Evolutionary conservation across 2,797 vertebrate genomes (phyloP), one percentile per base, ranked within the genome.

Genomic region (Ceryle rudis): DNA sequence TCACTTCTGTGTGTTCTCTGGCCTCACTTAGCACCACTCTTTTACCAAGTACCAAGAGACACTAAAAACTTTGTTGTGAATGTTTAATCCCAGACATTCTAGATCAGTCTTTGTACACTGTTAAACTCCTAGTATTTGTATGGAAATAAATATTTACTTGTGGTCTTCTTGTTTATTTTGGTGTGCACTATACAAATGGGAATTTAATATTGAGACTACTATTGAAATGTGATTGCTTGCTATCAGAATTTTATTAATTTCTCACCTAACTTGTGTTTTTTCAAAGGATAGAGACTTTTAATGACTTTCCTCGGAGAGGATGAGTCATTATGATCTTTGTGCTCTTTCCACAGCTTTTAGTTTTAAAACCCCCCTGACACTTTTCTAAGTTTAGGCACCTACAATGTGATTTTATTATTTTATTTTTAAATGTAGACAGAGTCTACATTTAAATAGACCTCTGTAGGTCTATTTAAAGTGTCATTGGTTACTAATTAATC

Each of bases 301-400:
- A 67, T 67, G 49, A 49, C 75, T 90, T 86, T 90, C 65, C 44
- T 61, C 35, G 67, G 70, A 88, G 82, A 90, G 37, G 47, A 81
- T 78, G 82, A 95, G 22, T 95, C 69, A 93, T 94, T 90, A 28
- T 44, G 64, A 20, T 86, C 37, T 80, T 87, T 57, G 28, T 64
- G 60, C 31, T 86, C 81, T 91, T 95, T 91, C 47, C 80, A 78
- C 41, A 78, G 28, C 17, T 26, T 91, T 77, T 95, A 0, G 0
- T 89, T 95, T 92, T 88, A 91, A 74, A 83, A 88, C 8, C 87
- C 72, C 41, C 69, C 37, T 74, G 81, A 71, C 7, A 39, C 41
- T 65, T 51, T 78, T 74, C 78, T 91, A 79, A 75, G 42, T 91
- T 79, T 13, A 94, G 74, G 54, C 87, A 49, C 61, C 29, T 74